Evolutionary conservation across 1,140 invertebrate species (phyloP), one percentile per base, ranked within the genome.

Genomic region (Drosophila pectinifera): DNA sequence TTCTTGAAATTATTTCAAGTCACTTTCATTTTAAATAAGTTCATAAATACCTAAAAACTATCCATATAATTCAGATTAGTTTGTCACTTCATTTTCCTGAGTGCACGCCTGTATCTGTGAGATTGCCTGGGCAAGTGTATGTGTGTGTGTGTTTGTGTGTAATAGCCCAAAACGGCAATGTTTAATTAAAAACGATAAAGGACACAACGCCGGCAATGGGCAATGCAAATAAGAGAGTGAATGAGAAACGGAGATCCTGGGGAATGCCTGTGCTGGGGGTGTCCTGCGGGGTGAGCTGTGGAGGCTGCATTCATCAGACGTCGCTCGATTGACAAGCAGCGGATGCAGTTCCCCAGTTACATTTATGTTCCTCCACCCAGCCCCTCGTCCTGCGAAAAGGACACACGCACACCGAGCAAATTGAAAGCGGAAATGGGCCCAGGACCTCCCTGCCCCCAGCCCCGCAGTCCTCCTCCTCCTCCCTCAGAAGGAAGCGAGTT

Each of bases 151-250:
- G 39, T 42, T 28, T 61, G 31, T 80, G 72, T 72, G 65, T 77
- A 64, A 73, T 80, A 68, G 76, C 78, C 64, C 56, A 83, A 78
- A 85, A 78, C 64, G 82, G 78, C 78, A 85, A 86, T 85, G 82
- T 85, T 85, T 85, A 85, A 85, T 85, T 85, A 85, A 85, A 85
- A 86, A 64, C 64, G 82, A 85, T 79, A 75, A 82, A 79, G 73
- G 77, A 75, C 80, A 78, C 70, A 77, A 64, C 56, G 64, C 46
- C 46, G 59, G 46, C 58, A 78, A 56, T 42, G 56, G 26, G 43
- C 58, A 75, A 73, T 84, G 77, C 81, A 85, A 84, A 73, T 73
- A 79, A 56, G 65, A 56, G 74, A 54, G 34, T 20, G 48, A 64
- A 31, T 18, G 38, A 3, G 13, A 13, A 13, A 8, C 5, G 5